phyloP scores from a whole-genome alignment of 2,888 invertebrate species.

The Willowsia nigromaculata region DNA sequence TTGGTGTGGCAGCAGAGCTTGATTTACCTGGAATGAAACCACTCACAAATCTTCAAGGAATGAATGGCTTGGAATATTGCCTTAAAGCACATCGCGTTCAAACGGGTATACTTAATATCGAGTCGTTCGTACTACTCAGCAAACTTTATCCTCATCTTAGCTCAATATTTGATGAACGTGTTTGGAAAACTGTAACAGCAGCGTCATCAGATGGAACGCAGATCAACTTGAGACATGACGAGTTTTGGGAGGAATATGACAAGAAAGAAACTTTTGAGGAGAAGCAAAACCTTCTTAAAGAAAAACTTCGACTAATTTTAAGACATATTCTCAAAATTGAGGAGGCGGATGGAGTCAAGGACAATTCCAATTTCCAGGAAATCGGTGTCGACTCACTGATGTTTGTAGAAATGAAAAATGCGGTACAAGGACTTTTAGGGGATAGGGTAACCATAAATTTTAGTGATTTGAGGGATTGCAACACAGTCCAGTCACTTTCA shows the following conservation, averaged over 20 bases:
- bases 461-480: conserved; percentile 6
- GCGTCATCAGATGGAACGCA: too few relatives aligned
- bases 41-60: conserved; percentile 2
- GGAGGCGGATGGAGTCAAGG: conserved; percentile 58
- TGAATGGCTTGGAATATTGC: conserved; percentile 33
- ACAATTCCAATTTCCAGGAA: conserved; percentile 56
- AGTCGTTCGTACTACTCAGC: neutral
- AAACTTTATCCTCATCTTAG: neutral
- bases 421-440: conserved; percentile 38
- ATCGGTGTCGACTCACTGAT: conserved; percentile 70
- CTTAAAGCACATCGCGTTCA: neutral
- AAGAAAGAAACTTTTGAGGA: neutral
- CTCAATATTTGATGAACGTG: conserved; percentile 58
- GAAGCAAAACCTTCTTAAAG: neutral
- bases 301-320: conserved; percentile 54
- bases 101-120: neutral
- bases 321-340: conserved; percentile 53
- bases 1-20: conserved; percentile 43
- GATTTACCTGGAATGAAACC: conserved; percentile 31
- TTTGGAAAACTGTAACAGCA: too few relatives aligned
- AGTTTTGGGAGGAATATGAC: neutral
- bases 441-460: neutral
- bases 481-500: neutral
- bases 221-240: too few relatives aligned
- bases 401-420: conserved; percentile 73